A percentile compares a stretch with the other conserved stretches of the same genome.
Conservation (phyloP, 2,888 invertebrate species). For the Allacma fusca region DNA sequence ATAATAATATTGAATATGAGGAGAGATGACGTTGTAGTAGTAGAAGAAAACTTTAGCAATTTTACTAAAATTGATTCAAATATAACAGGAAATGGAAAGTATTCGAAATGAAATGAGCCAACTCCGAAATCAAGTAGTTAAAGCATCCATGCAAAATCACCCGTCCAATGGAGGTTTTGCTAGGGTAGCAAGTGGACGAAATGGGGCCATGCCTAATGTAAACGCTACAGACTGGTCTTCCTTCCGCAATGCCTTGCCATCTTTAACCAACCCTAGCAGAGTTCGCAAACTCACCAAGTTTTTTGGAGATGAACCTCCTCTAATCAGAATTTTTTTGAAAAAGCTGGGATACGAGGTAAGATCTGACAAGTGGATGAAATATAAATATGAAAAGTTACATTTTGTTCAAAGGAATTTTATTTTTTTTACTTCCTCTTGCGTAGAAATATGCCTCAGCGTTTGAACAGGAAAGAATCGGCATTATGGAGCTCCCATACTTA, state of each 20-base stretch:
- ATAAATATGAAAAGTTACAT: too few relatives aligned
- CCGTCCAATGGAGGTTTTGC: constrained; percentile 49
- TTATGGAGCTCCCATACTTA: constrained; percentile 88
- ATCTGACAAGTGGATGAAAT: too few relatives aligned
- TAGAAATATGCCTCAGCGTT: constrained; percentile 87
- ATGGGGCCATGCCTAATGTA: constrained; percentile 52
- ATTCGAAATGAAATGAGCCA: constrained; percentile 83
- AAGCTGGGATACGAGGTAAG: constrained; percentile 89
- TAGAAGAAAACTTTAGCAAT: too few relatives aligned
- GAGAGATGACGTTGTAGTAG: too few relatives aligned
- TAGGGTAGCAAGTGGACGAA: constrained; percentile 50
- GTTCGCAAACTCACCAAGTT: constrained; percentile 90
- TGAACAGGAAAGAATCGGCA: constrained; percentile 85
- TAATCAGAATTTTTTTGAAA: constrained; percentile 86
- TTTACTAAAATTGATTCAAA: not conserved
- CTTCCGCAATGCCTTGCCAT: constrained; percentile 66
- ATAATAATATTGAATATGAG: too few relatives aligned
- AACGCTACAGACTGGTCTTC: constrained; percentile 59
- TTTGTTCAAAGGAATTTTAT: not conserved
- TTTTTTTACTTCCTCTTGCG: constrained; percentile 50
- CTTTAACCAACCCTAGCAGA: constrained; percentile 82
- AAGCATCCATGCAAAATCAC: constrained; percentile 56
- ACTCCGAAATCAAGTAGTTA: constrained; percentile 68
- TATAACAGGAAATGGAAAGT: constrained; percentile 80
- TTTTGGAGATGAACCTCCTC: constrained; percentile 91